Base-by-base conservation (phyloP, 2,888 invertebrate species). In the Ennomos fuscantarius region DNA sequence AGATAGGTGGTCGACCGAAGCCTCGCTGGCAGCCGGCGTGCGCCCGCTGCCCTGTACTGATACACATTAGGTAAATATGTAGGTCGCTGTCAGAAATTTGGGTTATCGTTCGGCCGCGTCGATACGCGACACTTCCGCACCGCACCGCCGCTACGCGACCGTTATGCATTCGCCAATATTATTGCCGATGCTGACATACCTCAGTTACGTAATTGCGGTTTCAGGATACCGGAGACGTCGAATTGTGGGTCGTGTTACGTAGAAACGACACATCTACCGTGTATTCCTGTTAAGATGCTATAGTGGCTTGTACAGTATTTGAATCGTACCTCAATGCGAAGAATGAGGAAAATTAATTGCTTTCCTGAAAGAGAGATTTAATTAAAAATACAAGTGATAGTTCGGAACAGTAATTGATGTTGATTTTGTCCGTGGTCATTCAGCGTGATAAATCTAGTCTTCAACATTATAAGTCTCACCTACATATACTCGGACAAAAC, bases 21-120 rank as follows among this genome's bases (percentile, higher is more conserved):
- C 76, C 77, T 73, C 78, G 72, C 74, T 79, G 70, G 73, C 49
- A 41, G 61, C 41, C 66, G 70, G 77, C 73, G 74, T 71, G 79
- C 78, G 77, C 77, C 76, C 77, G 77, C 68, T 79, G 74, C 80
- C 75, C 81, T 81, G 78, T 86, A 84, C 81, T 24, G 24, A 78
- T 78, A 83, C 78, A 71, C 74, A 33, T 51, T 52, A 53, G 72
- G 74, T 87, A 81, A 84, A 53, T 87, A 89, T 89, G 86, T 91
- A 87, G 90, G 90, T 89, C 89, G 88, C 78, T 77, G 78, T 81
- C 84, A 82, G 83, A 87, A 81, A 91, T 91, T 89, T 89, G 87
- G 90, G 91, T 90, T 90, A 90, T 88, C 88, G 85, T 84, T 82
- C 72, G 81, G 81, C 77, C 88, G 85, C 84, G 84, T 88, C 87